A percentile compares a stretch with the other conserved stretches of the same genome.
Evolutionary conservation across 2,113 vertebrate genomes (phyloP).

Genomic region (Piprites chloris): DNA sequence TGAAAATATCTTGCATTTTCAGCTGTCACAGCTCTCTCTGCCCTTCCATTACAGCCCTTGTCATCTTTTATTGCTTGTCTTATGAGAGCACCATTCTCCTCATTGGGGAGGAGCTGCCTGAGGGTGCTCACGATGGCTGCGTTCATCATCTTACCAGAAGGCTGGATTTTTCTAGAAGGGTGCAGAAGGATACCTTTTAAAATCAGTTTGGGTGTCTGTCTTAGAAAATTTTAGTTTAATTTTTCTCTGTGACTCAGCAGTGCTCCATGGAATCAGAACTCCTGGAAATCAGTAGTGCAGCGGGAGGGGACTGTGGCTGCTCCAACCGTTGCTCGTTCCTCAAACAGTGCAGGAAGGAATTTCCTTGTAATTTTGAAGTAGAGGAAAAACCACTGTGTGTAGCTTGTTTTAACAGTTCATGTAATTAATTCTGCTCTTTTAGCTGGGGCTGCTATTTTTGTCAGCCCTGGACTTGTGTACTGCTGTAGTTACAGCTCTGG

Average conservation of each 20-base stretch:
- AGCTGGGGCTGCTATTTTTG: conserved; percentile 72
- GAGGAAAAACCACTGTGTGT: neutral
- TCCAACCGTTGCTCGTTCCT: neutral
- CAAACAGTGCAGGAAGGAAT: neutral
- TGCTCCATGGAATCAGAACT: neutral
- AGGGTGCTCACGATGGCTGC: fast-evolving
- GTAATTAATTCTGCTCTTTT: conserved; percentile 58
- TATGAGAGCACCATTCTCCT: neutral
- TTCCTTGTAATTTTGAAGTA: neutral
- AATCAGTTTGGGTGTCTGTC: neutral
- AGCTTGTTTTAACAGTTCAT: conserved; percentile 23
- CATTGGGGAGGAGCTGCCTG: fast-evolving
- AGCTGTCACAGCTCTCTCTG: neutral
- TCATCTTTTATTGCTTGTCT: neutral
- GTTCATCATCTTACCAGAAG: neutral
- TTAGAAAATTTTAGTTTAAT: neutral
- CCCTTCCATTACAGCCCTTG: neutral
- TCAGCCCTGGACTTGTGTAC: conserved; percentile 69
- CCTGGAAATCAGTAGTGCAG: neutral
- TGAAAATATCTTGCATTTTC: neutral
- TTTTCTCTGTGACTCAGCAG: neutral
- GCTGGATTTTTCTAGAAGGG: neutral
- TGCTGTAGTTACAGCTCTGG: conserved; percentile 75
- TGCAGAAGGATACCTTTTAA: neutral
- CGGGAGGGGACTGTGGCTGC: neutral